These are phyloP conservation scores for Sebastes melanostomus DNA, from an alignment of 2,797 vertebrate genomes.

Conservation along the genomic window DNA sequence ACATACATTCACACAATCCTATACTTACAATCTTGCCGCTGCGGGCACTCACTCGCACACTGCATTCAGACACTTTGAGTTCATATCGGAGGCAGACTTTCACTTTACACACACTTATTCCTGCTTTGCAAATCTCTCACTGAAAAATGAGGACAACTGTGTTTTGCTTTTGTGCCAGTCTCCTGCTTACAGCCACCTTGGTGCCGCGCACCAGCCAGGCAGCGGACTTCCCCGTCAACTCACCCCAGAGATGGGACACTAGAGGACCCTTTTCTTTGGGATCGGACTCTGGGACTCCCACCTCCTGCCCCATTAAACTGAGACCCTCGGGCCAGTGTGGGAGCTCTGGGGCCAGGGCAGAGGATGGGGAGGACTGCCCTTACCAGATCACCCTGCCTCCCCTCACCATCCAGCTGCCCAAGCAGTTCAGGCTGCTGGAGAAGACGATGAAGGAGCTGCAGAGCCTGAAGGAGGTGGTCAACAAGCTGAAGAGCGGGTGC, in stretches of 20 bases:
- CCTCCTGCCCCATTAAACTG: conserved; percentile 85
- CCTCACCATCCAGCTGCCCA: conserved; percentile 92
- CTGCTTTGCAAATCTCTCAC: conserved; percentile 23
- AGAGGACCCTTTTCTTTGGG: conserved; percentile 62
- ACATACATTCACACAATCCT: conserved; percentile 33
- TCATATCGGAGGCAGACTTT: conserved; percentile 27
- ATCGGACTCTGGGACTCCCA: conserved; percentile 67
- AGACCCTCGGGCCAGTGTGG: conserved; percentile 86
- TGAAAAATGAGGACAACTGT: conserved; percentile 84
- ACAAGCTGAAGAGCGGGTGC: conserved; percentile 88
- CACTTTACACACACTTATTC: conserved; percentile 30
- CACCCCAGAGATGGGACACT: conserved; percentile 70
- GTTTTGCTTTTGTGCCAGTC: conserved; percentile 73
- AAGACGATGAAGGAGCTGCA: conserved; percentile 92
- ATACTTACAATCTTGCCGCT: conserved; percentile 30
- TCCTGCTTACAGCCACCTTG: conserved; percentile 76
- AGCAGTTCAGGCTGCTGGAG: conserved; percentile 88
- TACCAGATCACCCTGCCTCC: conserved; percentile 92
- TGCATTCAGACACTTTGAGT: conserved; percentile 25
- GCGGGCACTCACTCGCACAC: not conserved
- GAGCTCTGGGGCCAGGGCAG: conserved; percentile 63
- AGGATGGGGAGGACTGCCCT: conserved; percentile 85
- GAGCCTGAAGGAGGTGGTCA: conserved; percentile 90
- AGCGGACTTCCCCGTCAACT: conserved; percentile 59
- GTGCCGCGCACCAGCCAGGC: conserved; percentile 43